phyloP scores from a whole-genome alignment of 2,797 vertebrate genomes.

The Halcyon leucocephala region DNA sequence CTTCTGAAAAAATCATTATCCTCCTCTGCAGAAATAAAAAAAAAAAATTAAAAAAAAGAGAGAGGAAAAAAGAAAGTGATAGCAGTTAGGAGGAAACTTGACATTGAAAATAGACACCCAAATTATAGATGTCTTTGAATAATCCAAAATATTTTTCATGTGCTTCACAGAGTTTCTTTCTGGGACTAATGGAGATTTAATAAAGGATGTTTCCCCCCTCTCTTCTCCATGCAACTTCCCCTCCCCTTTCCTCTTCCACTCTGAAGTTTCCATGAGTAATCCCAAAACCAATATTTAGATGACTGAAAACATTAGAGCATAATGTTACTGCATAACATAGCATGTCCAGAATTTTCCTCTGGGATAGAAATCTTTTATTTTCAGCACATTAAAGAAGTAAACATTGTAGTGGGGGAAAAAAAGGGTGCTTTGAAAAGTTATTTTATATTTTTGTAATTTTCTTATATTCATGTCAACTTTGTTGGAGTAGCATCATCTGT shows the following conservation, averaged over 20 bases:
- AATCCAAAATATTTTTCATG: slow-evolving; percentile 39
- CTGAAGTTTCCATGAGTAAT: slow-evolving; percentile 45
- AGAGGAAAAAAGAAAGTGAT: not conserved
- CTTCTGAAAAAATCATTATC: slow-evolving; percentile 57
- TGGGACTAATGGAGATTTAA: slow-evolving; percentile 22
- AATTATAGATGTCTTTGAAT: slow-evolving; percentile 23
- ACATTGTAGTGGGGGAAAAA: not conserved
- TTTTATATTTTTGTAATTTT: not conserved
- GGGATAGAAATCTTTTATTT: slow-evolving; percentile 38
- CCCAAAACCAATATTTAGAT: slow-evolving; percentile 45
- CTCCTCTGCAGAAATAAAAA: not conserved
- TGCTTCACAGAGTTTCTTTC: slow-evolving; percentile 23
- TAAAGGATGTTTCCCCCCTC: not conserved
- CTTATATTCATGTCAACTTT: not conserved
- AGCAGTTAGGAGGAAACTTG: slow-evolving; percentile 27
- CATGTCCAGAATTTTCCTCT: not conserved
- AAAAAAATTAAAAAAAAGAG: not conserved
- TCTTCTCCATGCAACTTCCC: not conserved
- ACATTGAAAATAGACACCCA: slow-evolving; percentile 42
- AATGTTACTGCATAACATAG: slow-evolving; percentile 6
- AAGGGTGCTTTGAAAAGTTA: not conserved
- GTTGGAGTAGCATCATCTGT: not conserved
- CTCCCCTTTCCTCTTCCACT: slow-evolving; percentile 22
- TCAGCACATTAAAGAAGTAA: slow-evolving; percentile 21
- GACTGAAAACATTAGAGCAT: not conserved